A percentile compares a stretch with the other conserved stretches of the same genome.
phyloP scores from a whole-genome alignment of 2,797 vertebrate genomes.

The Pagetopsis macropterus region DNA sequence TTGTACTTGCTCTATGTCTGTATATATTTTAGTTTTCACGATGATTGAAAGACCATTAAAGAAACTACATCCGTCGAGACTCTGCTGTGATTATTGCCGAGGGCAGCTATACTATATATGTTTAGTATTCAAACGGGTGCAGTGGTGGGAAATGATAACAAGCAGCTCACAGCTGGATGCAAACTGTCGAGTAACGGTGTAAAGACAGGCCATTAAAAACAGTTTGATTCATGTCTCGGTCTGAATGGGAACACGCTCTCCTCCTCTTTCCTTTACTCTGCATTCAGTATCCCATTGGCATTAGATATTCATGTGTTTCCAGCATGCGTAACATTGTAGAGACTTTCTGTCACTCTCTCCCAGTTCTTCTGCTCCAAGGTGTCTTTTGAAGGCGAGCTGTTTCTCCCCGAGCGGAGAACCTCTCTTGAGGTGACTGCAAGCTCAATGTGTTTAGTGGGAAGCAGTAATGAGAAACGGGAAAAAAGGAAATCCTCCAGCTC shows the following conservation, averaged over 20 bases:
- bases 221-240: constrained; percentile 3
- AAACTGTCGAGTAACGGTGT: background rate
- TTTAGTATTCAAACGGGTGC: constrained; percentile 2
- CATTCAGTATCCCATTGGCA: constrained; percentile 29
- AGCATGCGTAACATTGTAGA: constrained; percentile 4
- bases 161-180: constrained; percentile 10
- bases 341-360: constrained; percentile 30
- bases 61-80: too few relatives aligned
- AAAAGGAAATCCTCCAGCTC: constrained; percentile 27
- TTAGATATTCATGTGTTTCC: constrained; percentile 11
- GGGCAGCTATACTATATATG: too few relatives aligned
- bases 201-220: constrained; percentile 11
- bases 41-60: too few relatives aligned
- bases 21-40: too few relatives aligned
- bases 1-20: too few relatives aligned
- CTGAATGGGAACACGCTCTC: constrained; percentile 17
- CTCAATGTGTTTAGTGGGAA: constrained; percentile 31
- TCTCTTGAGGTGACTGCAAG: constrained; percentile 46
- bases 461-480: constrained; percentile 34
- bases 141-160: background rate
- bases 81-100: too few relatives aligned
- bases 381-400: constrained; percentile 6
- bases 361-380: background rate
- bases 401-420: background rate
- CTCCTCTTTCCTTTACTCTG: constrained; percentile 12